Evolutionary conservation across 92 coral and sea anemone species (phyloP), one percentile per base, ranked within the genome.

Genomic region (Porites cylindrica): DNA sequence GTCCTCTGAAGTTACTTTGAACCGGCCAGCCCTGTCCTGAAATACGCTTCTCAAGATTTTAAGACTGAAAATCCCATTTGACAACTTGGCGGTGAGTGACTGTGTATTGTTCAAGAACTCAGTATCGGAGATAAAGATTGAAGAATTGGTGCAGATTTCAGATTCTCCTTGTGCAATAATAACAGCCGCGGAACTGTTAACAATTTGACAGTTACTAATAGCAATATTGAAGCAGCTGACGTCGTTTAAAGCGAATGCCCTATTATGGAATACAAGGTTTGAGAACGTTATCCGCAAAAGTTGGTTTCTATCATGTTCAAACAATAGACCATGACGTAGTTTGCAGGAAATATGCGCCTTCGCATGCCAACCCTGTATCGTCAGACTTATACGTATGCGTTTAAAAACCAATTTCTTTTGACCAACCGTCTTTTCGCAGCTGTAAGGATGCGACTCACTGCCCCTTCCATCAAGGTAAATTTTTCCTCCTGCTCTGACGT

Each of bases 401-500:
- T 6, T 16, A 1, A 47, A 1, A 8, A 16, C 4, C 1, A 10
- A 10, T 6, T 29, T 29, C 32, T 29, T 29, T 29, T 29, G 32
- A 29, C 32, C 32, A 29, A 29, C 16, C 76, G 19, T 13, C 2
- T 38, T 13, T 43, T 43, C 18, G 18, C 53, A 29, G 21, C 76
- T 51, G 12, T 72, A 72, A 29, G 56, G 52, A 29, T 72, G 21
- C 9, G 56, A 38, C 19, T 29, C 53, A 16, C 76, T 29, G 3
- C 50, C n/a, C 13, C 56, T 29, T 47, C 76, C 76, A 51, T 72
- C 76, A 17, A 72, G 76, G 18, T 56, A 72, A 72, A 72, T 47
- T 21, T 47, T 72, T 18, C 76, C 76, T 50, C 76, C 76, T n/a
- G 38, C 58, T 10, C 13, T 50, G 9, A 47, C 76, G 2, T 38